Base-by-base conservation (phyloP, 2,797 vertebrate genomes). In the Myoxocephalus aenaeus region DNA sequence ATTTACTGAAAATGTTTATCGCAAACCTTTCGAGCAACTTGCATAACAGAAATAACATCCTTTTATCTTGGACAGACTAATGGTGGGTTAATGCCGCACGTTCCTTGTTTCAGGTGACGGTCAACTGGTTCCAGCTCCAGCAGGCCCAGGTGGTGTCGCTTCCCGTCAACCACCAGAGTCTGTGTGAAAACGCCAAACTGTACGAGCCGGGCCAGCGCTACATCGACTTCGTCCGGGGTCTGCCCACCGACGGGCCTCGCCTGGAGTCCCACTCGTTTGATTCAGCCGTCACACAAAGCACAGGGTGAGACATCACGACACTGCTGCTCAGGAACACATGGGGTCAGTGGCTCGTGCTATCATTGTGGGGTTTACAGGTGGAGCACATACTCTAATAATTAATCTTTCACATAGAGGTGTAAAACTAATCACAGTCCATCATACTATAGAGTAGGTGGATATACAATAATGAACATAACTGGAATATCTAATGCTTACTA, bases 111-210 rank as follows among this genome's bases (percentile, higher is more conserved):
- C 73, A 99, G 98, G 97, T 97, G 91, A 98, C 97, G 0, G 98
- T 99, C 73, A 99, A 99, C 83, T 96, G 98, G 93, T 99, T 99
- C 93, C 98, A 99, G 91, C 96, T 99, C 87, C 98, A 99, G 89
- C 98, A 99, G 13, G 95, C 96, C 15, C 98, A 98, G 92, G 96
- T 95, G 22, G 96, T 97, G 2, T 97, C 97, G 38, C 95, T 98
- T 14, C 97, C 98, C 0, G 95, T 97, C 44, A 98, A 96, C 86
- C 96, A 96, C 82, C 98, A 98, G 91, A 96, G 95, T 9, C 95
- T 99, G 50, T 99, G 96, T 91, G 98, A 98, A 89, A 97, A 92
- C 46, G 95, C 97, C 86, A 99, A 99, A 89, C 95, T 96, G 74
- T 99, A 99, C 74, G 98, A 99, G 77, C 98, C 98, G 2, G 98